These are phyloP conservation scores for Callipepla squamata DNA, from an alignment of 2,113 vertebrate genomes.

Conservation along the genomic window DNA sequence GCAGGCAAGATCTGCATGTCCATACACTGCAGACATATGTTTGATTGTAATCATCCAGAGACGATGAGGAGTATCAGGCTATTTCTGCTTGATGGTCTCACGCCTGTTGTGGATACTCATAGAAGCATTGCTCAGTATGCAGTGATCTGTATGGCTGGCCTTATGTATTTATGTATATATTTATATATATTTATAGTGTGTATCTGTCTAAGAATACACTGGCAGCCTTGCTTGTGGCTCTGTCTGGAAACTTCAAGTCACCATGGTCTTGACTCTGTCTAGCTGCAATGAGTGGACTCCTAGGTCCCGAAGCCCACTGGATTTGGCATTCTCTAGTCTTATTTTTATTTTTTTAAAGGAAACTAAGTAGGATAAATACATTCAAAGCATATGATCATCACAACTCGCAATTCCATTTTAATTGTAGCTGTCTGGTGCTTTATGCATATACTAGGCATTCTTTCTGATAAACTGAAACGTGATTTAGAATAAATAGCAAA, in stretches of 20 bases:
- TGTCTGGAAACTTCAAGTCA: neutral
- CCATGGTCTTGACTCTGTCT: neutral
- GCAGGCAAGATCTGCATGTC: rapidly evolving
- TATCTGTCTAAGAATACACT: neutral
- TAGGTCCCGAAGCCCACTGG: neutral
- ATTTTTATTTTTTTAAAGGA: neutral
- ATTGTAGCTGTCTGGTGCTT: neutral
- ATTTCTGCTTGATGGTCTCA: neutral
- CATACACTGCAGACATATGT: neutral
- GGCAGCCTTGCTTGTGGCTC: neutral
- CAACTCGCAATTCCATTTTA: neutral
- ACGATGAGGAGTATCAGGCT: neutral
- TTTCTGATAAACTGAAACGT: neutral
- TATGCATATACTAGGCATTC: neutral
- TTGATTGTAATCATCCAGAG: neutral
- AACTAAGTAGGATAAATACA: neutral
- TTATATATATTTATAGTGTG: neutral
- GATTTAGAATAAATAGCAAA: neutral
- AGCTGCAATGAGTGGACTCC: neutral
- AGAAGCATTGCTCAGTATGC: neutral
- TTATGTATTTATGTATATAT: neutral
- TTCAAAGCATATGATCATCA: neutral
- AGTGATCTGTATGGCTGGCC: neutral
- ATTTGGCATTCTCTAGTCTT: neutral
- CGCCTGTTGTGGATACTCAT: neutral